Base-by-base conservation (phyloP, 2,888 invertebrate genomes). In the Sussaba pulchella region DNA sequence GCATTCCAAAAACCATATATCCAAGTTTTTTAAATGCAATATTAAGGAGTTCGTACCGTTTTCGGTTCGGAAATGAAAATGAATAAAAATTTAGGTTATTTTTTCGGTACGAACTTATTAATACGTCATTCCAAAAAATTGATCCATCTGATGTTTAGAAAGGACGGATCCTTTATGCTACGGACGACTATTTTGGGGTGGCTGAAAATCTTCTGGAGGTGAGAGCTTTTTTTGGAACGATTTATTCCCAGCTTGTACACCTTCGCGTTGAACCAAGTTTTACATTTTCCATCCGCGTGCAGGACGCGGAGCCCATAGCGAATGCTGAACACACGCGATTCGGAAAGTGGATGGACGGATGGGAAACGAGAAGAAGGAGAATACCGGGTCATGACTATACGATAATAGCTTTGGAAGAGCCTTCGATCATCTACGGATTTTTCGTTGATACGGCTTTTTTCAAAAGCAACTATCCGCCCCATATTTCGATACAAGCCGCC, bases 281-380 rank as follows among this genome's bases (percentile, higher is more conserved):
- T 52, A 36, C 45, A 8, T 31, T 52, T 26, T 10, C 64, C 63
- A 43, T 36, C 21, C 24, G 14, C 9, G 14, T 77, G 26, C 21
- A 92, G 26, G 94, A 94, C 57, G 89, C 91, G 0, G 94, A 94
- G 2, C 94, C 95, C 0, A 89, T 94, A 12, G 95, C 94, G 90
- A 93, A 94, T 3, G 94, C 94, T 0, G 93, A 93, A 80, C 95
- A 93, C 87, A 95, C 95, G 0, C 94, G 94, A 66, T 94, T 91
- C 77, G 95, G 95, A 0, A 95, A 95, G 86, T 95, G 94, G 95
- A 95, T 95, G 95, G 95, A 95, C 83, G 95, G 95, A 0, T 95
- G 95, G 95, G 95, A 95, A 89, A 95, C 95, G 0, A 91, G 95
- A 12, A 92, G 95, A 70, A 95, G 94, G 87, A 91, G 95, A 71